These are phyloP conservation scores for Falco peregrinus DNA, from an alignment of 2,797 vertebrate species.

Conservation along the genomic window DNA sequence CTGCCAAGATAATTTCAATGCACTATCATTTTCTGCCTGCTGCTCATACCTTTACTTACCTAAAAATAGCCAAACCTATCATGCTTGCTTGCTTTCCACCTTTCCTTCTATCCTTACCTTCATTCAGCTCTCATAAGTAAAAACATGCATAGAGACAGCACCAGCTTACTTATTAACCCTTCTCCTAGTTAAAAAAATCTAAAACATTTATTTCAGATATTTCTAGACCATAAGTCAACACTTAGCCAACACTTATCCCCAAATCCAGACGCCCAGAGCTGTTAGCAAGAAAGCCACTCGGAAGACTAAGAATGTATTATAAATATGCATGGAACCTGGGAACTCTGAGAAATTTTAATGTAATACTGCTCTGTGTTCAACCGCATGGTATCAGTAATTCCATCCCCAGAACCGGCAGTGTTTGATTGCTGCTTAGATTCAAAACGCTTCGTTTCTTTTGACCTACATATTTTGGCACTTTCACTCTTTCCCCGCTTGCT, in stretches of 20 bases:
- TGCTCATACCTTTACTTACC: neutral
- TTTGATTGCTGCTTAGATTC: neutral
- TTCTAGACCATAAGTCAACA: neutral
- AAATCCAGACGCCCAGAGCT: neutral
- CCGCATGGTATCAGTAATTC: rapidly evolving
- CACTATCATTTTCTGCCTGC: neutral
- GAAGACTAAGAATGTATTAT: neutral
- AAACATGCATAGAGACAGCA: neutral
- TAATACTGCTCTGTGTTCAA: neutral
- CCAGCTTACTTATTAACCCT: neutral
- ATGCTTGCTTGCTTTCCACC: neutral
- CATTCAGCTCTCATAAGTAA: neutral
- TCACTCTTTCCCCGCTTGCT: neutral
- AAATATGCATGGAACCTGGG: rapidly evolving
- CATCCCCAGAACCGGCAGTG: neutral
- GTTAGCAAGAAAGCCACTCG: neutral
- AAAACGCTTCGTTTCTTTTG: neutral
- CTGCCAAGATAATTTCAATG: neutral
- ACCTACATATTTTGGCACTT: neutral
- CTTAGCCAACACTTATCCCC: neutral
- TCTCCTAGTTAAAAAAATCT: neutral
- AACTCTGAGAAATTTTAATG: neutral
- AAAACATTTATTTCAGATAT: neutral
- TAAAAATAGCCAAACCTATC: rapidly evolving
- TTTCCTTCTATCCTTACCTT: neutral